A percentile compares a stretch with the other conserved stretches of the same genome.
Evolutionary conservation across 2,113 vertebrate genomes (phyloP).

Genomic region (Formicarius rufipectus): DNA sequence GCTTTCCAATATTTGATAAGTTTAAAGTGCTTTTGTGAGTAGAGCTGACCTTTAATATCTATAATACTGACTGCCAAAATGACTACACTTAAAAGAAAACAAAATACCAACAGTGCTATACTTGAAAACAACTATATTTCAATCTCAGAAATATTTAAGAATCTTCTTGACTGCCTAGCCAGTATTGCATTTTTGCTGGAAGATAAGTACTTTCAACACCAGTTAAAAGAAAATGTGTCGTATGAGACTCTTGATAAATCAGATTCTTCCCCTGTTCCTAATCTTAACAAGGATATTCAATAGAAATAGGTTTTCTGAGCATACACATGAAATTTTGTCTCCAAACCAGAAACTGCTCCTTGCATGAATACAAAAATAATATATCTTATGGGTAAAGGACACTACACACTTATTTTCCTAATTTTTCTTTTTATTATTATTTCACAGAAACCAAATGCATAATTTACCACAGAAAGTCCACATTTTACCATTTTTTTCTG

Average conservation of each 20-base stretch:
- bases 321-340: neutral
- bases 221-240: neutral
- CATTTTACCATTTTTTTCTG: neutral
- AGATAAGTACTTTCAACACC: neutral
- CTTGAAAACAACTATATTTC: neutral
- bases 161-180: neutral
- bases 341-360: neutral
- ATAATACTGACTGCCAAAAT: neutral
- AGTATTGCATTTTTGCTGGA: neutral
- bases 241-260: neutral
- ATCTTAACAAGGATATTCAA: neutral
- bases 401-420: neutral
- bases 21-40: neutral
- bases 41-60: conserved; percentile 30
- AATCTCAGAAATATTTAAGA: neutral
- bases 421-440: neutral
- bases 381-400: neutral
- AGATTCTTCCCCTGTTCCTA: neutral
- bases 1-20: conserved; percentile 2
- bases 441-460: neutral
- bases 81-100: neutral
- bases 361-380: neutral
- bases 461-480: neutral
- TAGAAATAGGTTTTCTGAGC: neutral
- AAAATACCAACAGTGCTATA: neutral